Percentiles rank a stretch among this genome's conserved stretches.
Evolutionary conservation across 1,140 invertebrate species (phyloP).

Genomic region (Sycophaga agraensis): DNA sequence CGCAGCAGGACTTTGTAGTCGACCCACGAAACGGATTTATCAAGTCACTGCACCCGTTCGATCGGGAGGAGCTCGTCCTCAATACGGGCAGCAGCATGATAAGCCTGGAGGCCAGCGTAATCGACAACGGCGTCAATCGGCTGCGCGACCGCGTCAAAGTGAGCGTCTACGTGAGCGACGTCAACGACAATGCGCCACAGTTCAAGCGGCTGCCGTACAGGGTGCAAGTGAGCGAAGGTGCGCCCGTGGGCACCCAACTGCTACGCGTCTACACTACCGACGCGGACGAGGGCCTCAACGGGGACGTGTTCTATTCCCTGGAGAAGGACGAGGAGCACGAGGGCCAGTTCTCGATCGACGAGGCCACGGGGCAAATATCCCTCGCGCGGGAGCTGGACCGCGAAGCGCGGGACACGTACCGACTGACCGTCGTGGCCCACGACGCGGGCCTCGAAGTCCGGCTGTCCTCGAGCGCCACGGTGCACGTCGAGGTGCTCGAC

Average conservation of each 20-base stretch:
- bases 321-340: slow-evolving; percentile 78
- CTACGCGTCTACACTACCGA: slow-evolving; percentile 83
- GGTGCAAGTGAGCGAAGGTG: slow-evolving; percentile 82
- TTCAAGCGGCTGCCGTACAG: slow-evolving; percentile 82
- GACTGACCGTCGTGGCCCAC: slow-evolving; percentile 76
- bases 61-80: slow-evolving; percentile 80
- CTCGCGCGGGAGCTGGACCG: slow-evolving; percentile 78
- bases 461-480: slow-evolving; percentile 73
- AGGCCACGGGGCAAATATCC: slow-evolving; percentile 83
- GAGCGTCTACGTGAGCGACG: slow-evolving; percentile 83
- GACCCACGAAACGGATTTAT: slow-evolving; percentile 91
- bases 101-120: slow-evolving; percentile 79
- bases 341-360: slow-evolving; percentile 80
- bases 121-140: slow-evolving; percentile 81
- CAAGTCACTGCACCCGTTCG: slow-evolving; percentile 80
- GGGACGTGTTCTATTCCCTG: slow-evolving; percentile 85
- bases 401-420: slow-evolving; percentile 78
- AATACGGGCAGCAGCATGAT: slow-evolving; percentile 76
- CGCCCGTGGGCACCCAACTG: slow-evolving; percentile 75
- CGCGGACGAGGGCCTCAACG: slow-evolving; percentile 86
- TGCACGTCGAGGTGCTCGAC: slow-evolving; percentile 82
- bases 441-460: slow-evolving; percentile 73
- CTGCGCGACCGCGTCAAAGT: slow-evolving; percentile 86
- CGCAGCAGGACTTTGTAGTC: slow-evolving; percentile 82
- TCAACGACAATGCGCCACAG: slow-evolving; percentile 89